Conservation (phyloP, 2,797 vertebrate species). For the Enteromius mattozi region DNA sequence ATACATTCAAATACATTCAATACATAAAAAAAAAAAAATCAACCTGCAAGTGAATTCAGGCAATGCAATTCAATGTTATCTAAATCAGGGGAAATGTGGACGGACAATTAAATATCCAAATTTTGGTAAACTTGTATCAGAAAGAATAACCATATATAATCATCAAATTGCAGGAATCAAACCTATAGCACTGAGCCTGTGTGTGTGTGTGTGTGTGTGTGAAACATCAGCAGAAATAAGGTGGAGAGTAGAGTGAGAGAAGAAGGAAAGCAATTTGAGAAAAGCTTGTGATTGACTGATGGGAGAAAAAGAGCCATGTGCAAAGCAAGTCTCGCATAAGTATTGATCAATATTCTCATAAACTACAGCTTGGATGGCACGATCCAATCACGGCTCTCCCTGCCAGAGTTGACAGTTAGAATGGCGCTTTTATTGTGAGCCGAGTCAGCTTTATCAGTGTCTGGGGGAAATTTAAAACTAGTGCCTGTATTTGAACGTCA, state of each 20-base stretch:
- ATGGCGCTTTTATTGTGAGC: slow-evolving; percentile 41
- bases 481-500: slow-evolving; percentile 15
- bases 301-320: slow-evolving; percentile 20
- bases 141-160: slow-evolving; percentile 1
- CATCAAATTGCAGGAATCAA: background rate
- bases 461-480: slow-evolving; percentile 41
- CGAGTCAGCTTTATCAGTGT: slow-evolving; percentile 46
- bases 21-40: background rate
- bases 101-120: background rate
- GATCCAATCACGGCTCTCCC: slow-evolving; percentile 23
- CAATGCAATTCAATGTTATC: background rate
- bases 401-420: slow-evolving; percentile 30
- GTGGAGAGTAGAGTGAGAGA: background rate
- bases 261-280: slow-evolving; percentile 17
- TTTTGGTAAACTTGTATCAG: background rate
- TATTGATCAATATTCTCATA: slow-evolving; percentile 50
- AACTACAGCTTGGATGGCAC: slow-evolving; percentile 34
- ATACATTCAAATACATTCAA: no score
- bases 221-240: slow-evolving; percentile 5
- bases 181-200: background rate
- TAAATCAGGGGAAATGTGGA: background rate
- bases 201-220: background rate
- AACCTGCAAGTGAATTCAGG: background rate
- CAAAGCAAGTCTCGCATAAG: slow-evolving; percentile 15
- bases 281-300: slow-evolving; percentile 16